Conservation (phyloP, 2,113 vertebrate genomes). For the Rhizomys pruinosus region DNA sequence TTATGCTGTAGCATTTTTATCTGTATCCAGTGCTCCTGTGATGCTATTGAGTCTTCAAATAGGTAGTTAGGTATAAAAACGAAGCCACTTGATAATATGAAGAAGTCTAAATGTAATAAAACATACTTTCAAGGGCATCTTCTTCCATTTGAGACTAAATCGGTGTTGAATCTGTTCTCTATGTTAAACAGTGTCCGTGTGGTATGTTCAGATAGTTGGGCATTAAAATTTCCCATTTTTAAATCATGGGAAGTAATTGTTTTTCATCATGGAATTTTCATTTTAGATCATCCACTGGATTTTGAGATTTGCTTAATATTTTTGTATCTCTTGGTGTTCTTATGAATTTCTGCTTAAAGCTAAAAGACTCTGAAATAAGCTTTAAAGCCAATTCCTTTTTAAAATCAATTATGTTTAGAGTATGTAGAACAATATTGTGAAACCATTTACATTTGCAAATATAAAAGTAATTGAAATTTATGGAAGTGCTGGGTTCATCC, state of each 20-base stretch:
- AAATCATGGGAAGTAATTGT: constrained; percentile 58
- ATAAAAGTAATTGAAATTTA: background rate
- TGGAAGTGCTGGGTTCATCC: background rate
- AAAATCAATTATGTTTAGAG: constrained; percentile 63
- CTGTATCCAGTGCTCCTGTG: background rate
- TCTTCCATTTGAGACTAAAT: constrained; percentile 54
- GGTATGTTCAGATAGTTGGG: constrained; percentile 40
- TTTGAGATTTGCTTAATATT: constrained; percentile 60
- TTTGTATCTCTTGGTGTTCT: constrained; percentile 51
- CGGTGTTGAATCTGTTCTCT: constrained; percentile 67
- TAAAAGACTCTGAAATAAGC: constrained; percentile 56
- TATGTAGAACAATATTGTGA: constrained; percentile 54
- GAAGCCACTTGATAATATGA: constrained; percentile 38
- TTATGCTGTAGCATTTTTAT: constrained; percentile 60
- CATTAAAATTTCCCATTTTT: constrained; percentile 49
- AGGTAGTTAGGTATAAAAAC: constrained; percentile 62
- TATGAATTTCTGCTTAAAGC: constrained; percentile 63
- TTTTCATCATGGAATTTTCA: constrained; percentile 65
- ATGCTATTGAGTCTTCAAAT: constrained; percentile 58
- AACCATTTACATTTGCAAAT: constrained; percentile 43
- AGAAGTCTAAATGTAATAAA: constrained; percentile 69
- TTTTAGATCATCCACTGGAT: constrained; percentile 55
- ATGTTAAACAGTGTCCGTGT: constrained; percentile 60
- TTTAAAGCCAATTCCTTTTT: constrained; percentile 65
- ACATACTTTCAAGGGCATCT: constrained; percentile 50